Percentiles rank a stretch among this genome's conserved stretches.
Conservation (phyloP, 1,140 invertebrate genomes). For the Spodoptera frugiperda region DNA sequence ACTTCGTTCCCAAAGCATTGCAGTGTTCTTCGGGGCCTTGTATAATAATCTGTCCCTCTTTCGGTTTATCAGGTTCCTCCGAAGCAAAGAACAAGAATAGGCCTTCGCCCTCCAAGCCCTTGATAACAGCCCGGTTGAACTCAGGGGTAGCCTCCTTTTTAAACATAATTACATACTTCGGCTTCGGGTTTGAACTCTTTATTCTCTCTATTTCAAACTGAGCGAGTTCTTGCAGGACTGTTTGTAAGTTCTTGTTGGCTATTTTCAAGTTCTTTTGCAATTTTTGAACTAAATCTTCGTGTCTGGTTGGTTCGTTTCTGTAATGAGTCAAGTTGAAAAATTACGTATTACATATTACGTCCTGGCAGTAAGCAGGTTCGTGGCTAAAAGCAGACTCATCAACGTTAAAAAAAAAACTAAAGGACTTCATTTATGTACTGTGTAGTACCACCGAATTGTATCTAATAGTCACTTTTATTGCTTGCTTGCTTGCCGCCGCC, state of each 20-base stretch:
- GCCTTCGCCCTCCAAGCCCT: slow-evolving; percentile 87
- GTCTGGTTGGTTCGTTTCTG: slow-evolving; percentile 89
- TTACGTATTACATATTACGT: too few relatives aligned
- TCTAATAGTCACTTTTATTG: too few relatives aligned
- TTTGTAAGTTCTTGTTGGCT: slow-evolving; percentile 88
- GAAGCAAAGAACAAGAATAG: slow-evolving; percentile 89
- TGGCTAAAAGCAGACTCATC: too few relatives aligned
- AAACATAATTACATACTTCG: slow-evolving; percentile 87
- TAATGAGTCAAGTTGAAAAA: slow-evolving; percentile 48
- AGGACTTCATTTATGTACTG: too few relatives aligned
- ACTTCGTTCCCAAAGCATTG: slow-evolving; percentile 72
- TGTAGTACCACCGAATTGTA: too few relatives aligned
- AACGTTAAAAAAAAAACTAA: too few relatives aligned
- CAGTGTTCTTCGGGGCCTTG: slow-evolving; percentile 84
- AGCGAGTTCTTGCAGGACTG: slow-evolving; percentile 89
- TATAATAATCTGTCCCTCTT: slow-evolving; percentile 88
- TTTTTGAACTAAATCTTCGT: slow-evolving; percentile 90
- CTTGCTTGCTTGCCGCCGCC: too few relatives aligned
- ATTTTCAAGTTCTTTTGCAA: slow-evolving; percentile 89
- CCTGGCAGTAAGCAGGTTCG: too few relatives aligned
- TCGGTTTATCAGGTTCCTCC: slow-evolving; percentile 89
- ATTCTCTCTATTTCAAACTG: slow-evolving; percentile 88
- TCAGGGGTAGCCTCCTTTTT: slow-evolving; percentile 91
- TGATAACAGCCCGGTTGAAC: slow-evolving; percentile 89
- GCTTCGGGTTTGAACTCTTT: slow-evolving; percentile 82